These are phyloP conservation scores for Pangasius macronema DNA, from an alignment of 2,797 vertebrate species.

Conservation along the genomic window DNA sequence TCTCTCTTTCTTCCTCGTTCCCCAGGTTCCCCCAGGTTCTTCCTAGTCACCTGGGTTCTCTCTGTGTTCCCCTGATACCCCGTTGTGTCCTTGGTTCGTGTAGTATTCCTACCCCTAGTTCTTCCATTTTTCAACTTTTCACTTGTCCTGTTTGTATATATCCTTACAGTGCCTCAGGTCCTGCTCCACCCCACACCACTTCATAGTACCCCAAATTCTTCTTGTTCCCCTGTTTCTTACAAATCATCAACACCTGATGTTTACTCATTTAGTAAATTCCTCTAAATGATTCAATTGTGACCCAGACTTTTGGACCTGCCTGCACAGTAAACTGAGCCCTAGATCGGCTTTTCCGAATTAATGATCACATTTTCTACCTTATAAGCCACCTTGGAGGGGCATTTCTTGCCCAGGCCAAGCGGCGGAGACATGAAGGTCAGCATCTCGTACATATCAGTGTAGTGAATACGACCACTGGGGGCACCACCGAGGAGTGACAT, in stretches of 20 bases:
- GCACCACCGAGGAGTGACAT: slow-evolving; percentile 49
- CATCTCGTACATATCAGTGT: slow-evolving; percentile 99
- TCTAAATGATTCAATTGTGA: not conserved
- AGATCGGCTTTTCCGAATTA: not conserved
- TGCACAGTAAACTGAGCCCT: not conserved
- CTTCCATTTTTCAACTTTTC: not conserved
- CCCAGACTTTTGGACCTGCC: slow-evolving; percentile 5
- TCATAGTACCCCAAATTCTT: not conserved
- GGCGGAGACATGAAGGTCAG: slow-evolving; percentile 99
- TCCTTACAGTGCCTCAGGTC: not conserved
- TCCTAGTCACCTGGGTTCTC: not conserved
- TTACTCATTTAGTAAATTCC: not conserved
- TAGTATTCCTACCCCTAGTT: not conserved
- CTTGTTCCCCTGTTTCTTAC: not conserved
- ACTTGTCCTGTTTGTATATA: not conserved
- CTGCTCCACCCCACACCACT: not conserved
- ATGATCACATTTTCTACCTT: slow-evolving; percentile 82
- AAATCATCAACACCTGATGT: not conserved
- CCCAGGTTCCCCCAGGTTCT: too few species aligned
- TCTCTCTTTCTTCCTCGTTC: not conserved
- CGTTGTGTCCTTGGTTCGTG: not conserved
- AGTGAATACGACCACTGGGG: slow-evolving; percentile 99
- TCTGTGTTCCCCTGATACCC: not conserved
- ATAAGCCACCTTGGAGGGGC: slow-evolving; percentile 99
- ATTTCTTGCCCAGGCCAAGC: slow-evolving; percentile 99